Percentiles rank a stretch among this genome's conserved stretches.
These are phyloP conservation scores for Proisotoma minuta DNA, from an alignment of 2,888 invertebrate species.

Conservation along the genomic window DNA sequence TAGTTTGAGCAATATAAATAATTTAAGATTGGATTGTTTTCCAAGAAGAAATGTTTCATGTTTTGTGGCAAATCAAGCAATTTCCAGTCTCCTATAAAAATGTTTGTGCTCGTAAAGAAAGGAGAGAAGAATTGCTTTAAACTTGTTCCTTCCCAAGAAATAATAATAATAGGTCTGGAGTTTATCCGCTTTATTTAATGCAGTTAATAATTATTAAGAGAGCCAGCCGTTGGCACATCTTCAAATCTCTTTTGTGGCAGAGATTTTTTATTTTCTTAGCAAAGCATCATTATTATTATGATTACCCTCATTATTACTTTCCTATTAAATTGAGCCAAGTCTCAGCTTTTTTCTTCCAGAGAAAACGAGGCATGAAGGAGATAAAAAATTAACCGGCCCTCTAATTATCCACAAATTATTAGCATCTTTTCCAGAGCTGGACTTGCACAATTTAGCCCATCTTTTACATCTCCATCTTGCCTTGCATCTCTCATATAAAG, in stretches of 20 bases:
- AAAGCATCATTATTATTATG: neutral
- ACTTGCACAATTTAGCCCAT: too few species aligned
- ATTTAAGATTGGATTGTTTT: too few species aligned
- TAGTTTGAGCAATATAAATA: too few species aligned
- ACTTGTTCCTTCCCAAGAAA: too few species aligned
- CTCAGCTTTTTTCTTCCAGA: slow-evolving; percentile 9
- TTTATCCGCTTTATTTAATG: slow-evolving; percentile 1
- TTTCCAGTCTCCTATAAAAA: too few species aligned
- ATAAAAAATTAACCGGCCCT: slow-evolving; percentile 46
- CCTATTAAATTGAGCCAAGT: neutral
- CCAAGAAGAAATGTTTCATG: too few species aligned
- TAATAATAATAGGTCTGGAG: neutral
- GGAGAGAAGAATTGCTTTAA: too few species aligned
- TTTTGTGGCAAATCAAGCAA: too few species aligned
- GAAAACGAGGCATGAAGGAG: slow-evolving; percentile 44
- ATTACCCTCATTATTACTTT: neutral
- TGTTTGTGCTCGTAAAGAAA: too few species aligned
- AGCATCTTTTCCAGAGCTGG: too few species aligned
- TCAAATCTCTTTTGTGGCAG: slow-evolving; percentile 1
- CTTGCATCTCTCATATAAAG: too few species aligned
- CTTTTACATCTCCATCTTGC: too few species aligned
- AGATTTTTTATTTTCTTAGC: neutral
- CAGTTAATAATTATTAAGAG: slow-evolving; percentile 1
- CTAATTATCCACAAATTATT: slow-evolving; percentile 48
- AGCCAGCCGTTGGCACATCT: slow-evolving; percentile 3